Conservation (phyloP, 2,888 invertebrate genomes). For the Gymnoscelis rufifasciata region DNA sequence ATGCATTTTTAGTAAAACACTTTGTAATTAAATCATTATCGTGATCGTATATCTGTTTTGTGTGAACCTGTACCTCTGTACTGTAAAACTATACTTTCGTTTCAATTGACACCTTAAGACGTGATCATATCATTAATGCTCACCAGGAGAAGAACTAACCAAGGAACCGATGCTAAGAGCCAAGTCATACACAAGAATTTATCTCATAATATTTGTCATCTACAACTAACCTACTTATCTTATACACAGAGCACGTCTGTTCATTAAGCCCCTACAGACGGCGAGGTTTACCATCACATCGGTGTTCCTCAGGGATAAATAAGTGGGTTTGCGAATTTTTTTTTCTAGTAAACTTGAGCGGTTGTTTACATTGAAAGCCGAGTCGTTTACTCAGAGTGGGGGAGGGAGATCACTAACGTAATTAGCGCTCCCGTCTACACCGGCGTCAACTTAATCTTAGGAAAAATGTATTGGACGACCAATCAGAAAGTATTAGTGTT, state of each 20-base stretch:
- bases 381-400: conserved; percentile 65
- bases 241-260: conserved; percentile 26
- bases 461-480: conserved; percentile 47
- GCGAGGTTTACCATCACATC: conserved; percentile 39
- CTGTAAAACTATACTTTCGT: no score
- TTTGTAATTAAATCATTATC: no score
- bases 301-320: conserved; percentile 65
- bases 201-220: conserved; percentile 3
- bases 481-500: conserved; percentile 42
- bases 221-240: conserved; percentile 18
- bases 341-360: conserved; percentile 69
- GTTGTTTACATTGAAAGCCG: conserved; percentile 72
- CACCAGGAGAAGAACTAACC: no score
- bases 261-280: conserved; percentile 31
- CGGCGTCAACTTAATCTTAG: conserved; percentile 51
- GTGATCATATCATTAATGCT: no score
- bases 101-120: no score
- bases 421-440: conserved; percentile 61
- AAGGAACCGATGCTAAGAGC: no score
- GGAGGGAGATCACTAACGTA: conserved; percentile 61
- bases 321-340: conserved; percentile 71
- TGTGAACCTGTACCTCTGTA: no score
- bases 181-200: background rate
- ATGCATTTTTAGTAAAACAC: no score
- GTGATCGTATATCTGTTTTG: no score